Evolutionary conservation across 2,113 vertebrate species (phyloP).

Genomic region (Spea multiplicata): DNA sequence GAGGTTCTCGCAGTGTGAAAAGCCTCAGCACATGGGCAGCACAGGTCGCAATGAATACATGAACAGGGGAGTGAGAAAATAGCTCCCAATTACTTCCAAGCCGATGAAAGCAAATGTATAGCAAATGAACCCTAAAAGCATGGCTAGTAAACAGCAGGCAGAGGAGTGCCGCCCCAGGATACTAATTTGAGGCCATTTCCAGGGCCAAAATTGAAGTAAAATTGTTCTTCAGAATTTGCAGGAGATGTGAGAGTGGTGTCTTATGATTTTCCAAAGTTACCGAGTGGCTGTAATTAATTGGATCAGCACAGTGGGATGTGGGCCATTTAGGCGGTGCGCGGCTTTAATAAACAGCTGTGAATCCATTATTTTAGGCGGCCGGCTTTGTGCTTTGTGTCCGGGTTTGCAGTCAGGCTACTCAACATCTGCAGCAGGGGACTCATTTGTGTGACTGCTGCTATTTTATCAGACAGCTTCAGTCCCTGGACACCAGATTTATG

Average conservation of each 20-base stretch:
- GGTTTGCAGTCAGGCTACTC: no score
- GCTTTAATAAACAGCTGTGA: neutral
- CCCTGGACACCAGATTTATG: no score
- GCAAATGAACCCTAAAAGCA: constrained; percentile 37
- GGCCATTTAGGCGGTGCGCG: neutral
- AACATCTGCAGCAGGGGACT: no score
- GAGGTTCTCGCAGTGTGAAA: neutral
- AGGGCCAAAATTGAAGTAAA: constrained; percentile 33
- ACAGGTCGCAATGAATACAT: neutral
- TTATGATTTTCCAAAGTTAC: neutral
- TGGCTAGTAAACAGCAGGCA: neutral
- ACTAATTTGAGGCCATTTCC: constrained; percentile 32
- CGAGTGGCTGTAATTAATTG: constrained; percentile 22
- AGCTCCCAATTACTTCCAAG: constrained; percentile 28
- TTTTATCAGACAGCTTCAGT: no score
- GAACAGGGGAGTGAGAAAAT: constrained; percentile 3
- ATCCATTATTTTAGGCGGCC: neutral
- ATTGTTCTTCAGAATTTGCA: constrained; percentile 31
- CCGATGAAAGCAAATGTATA: constrained; percentile 39
- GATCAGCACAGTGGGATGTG: neutral
- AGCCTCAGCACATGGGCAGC: constrained; percentile 17
- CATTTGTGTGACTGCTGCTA: no score
- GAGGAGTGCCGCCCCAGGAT: constrained; percentile 1
- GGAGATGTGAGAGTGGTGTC: constrained; percentile 12
- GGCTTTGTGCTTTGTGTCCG: no score